Conservation (phyloP, 92 coral and sea anemone genomes). For the Porites evermanni region DNA sequence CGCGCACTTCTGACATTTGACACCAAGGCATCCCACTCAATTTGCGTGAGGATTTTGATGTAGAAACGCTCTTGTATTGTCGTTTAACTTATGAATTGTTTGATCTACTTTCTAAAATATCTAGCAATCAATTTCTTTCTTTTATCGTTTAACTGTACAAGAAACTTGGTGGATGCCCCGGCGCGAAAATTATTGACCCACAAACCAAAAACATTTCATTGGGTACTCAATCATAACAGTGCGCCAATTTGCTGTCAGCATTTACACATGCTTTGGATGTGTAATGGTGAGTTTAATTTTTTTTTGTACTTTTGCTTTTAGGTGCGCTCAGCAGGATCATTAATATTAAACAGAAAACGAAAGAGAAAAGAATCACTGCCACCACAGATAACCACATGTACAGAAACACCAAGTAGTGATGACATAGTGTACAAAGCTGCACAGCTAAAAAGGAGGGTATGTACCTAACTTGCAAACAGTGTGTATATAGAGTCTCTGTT, state of each 20-base stretch:
- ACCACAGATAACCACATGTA: background rate
- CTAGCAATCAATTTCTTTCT: too few relatives aligned
- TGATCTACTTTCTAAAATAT: too few relatives aligned
- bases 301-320: background rate
- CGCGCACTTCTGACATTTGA: slow-evolving; percentile 2
- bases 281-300: too few relatives aligned
- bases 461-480: background rate
- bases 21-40: background rate
- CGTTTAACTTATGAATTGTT: background rate
- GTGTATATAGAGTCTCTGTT: background rate
- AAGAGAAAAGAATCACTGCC: background rate
- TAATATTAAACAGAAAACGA: background rate
- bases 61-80: too few relatives aligned
- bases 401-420: background rate
- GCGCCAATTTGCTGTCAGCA: too few relatives aligned
- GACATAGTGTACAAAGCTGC: slow-evolving; percentile 50
- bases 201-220: too few relatives aligned
- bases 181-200: too few relatives aligned
- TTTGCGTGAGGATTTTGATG: too few relatives aligned
- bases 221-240: too few relatives aligned
- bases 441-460: slow-evolving; percentile 68
- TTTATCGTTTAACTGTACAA: too few relatives aligned
- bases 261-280: too few relatives aligned
- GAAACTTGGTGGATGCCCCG: too few relatives aligned
- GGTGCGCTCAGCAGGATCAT: slow-evolving; percentile 9